Conservation (phyloP, 2,113 vertebrate species). For the Oxyruncus cristatus region DNA sequence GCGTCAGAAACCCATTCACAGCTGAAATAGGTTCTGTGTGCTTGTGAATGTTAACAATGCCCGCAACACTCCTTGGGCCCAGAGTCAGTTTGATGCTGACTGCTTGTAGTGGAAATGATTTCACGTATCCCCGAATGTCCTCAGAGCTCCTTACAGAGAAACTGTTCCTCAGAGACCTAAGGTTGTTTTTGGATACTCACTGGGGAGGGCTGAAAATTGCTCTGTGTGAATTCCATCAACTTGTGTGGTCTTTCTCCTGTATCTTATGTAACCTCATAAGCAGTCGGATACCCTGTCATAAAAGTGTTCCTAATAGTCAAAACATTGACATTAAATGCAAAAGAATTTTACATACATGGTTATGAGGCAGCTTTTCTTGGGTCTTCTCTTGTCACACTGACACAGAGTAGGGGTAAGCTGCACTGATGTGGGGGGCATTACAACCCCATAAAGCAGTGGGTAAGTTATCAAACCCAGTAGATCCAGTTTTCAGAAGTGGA, state of each 20-base stretch:
- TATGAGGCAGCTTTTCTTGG: background rate
- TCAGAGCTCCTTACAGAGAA: background rate
- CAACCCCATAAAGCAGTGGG: background rate
- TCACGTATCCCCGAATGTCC: background rate
- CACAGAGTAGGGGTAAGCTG: background rate
- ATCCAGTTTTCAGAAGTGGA: background rate
- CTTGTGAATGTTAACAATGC: background rate
- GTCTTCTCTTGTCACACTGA: background rate
- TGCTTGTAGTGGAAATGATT: background rate
- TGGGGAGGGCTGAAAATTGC: background rate
- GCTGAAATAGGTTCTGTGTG: background rate
- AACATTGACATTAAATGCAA: background rate
- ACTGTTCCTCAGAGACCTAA: background rate
- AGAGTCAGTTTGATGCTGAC: background rate
- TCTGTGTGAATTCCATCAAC: background rate
- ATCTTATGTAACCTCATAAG: background rate
- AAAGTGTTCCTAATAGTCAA: background rate
- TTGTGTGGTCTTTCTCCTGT: background rate
- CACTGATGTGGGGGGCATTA: background rate
- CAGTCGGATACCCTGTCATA: background rate
- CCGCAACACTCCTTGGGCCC: accelerated
- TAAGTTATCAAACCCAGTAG: background rate
- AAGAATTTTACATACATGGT: background rate
- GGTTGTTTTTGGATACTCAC: background rate
- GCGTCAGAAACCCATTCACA: background rate